Evolutionary conservation across 2,113 vertebrate genomes (phyloP).

Genomic region (Anguilla rostrata): DNA sequence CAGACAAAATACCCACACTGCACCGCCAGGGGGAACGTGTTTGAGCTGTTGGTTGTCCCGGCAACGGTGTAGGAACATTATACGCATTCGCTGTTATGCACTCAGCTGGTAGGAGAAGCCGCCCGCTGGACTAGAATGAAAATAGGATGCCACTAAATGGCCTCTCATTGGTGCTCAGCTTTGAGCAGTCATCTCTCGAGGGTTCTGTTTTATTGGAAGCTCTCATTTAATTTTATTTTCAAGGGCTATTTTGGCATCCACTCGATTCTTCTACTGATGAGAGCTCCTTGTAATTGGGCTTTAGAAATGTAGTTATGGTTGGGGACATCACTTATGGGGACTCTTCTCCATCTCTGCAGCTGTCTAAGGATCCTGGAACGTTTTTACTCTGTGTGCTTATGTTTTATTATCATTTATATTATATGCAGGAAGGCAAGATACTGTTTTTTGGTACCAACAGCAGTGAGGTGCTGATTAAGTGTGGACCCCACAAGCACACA

Average conservation of each 20-base stretch:
- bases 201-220: neutral
- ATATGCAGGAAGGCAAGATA: neutral
- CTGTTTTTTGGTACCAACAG: neutral
- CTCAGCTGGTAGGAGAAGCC: neutral
- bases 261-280: neutral
- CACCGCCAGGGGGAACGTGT: neutral
- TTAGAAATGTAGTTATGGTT: neutral
- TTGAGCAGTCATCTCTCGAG: neutral
- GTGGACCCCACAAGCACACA: neutral
- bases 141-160: neutral
- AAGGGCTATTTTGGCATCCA: neutral
- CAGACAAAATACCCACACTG: neutral
- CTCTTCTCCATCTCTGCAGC: no score
- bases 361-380: no score
- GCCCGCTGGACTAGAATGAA: neutral
- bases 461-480: neutral
- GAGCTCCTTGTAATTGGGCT: neutral
- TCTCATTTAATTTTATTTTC: neutral
- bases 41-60: neutral
- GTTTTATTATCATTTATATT: conserved; percentile 14
- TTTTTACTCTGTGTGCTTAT: neutral
- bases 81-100: neutral
- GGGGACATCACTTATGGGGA: neutral
- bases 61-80: neutral
- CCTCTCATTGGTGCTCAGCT: neutral